phyloP scores from a whole-genome alignment of 1,140 invertebrate genomes.

The Thaumetopoea pityocampa region DNA sequence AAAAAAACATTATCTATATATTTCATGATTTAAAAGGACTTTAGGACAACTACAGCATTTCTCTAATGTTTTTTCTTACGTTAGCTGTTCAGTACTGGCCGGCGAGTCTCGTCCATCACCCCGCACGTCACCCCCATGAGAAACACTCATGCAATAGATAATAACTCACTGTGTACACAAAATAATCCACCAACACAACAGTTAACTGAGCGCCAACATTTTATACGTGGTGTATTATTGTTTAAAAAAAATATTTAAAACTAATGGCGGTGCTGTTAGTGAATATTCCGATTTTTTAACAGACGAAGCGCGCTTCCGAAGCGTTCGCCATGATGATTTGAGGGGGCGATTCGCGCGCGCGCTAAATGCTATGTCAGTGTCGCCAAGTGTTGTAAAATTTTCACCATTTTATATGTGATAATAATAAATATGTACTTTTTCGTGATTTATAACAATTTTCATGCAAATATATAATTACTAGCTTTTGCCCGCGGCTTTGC shows the following conservation, averaged over 20 bases:
- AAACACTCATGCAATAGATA: slow-evolving; percentile 66
- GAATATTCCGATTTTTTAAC: slow-evolving; percentile 28
- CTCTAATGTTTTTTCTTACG: slow-evolving; percentile 34
- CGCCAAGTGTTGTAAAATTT: slow-evolving; percentile 21
- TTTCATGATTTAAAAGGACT: background rate
- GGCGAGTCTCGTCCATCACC: slow-evolving; percentile 63
- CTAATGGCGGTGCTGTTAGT: slow-evolving; percentile 2
- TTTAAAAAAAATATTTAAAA: slow-evolving; percentile 17
- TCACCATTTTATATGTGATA: slow-evolving; percentile 12
- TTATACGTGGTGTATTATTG: slow-evolving; percentile 30
- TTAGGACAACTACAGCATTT: background rate
- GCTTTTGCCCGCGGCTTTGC: too few species aligned
- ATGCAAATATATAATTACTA: too few species aligned
- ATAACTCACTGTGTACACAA: slow-evolving; percentile 42
- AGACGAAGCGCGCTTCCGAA: slow-evolving; percentile 48
- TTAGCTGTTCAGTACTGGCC: slow-evolving; percentile 68
- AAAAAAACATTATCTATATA: background rate
- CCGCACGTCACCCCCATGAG: slow-evolving; percentile 54
- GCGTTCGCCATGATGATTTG: slow-evolving; percentile 61
- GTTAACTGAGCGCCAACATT: slow-evolving; percentile 57
- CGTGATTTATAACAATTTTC: too few species aligned
- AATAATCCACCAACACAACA: slow-evolving; percentile 30
- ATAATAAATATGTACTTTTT: too few species aligned
- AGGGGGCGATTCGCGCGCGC: slow-evolving; percentile 62
- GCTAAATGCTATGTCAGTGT: slow-evolving; percentile 47